Conservation (phyloP, 2,797 vertebrate genomes). For the Nasua narica region DNA sequence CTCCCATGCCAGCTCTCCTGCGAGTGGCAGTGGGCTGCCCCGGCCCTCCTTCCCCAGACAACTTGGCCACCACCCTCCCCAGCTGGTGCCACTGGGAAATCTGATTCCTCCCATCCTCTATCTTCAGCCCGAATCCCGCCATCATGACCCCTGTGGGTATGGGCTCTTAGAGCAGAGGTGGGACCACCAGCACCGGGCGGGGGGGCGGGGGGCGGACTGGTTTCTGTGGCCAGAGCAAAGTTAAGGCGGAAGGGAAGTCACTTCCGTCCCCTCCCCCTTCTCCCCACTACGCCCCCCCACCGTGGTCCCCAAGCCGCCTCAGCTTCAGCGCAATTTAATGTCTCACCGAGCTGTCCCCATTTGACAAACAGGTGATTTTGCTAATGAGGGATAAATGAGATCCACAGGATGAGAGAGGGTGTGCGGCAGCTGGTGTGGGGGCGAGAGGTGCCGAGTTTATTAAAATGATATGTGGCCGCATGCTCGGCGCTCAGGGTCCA, state of each 20-base stretch:
- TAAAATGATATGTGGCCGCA: slow-evolving; percentile 84
- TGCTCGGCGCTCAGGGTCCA: slow-evolving; percentile 76
- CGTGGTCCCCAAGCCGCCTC: slow-evolving; percentile 34
- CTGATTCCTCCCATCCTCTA: background rate
- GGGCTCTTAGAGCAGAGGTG: no score
- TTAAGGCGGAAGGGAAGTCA: background rate
- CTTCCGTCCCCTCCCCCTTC: background rate
- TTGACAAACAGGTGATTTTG: slow-evolving; percentile 88
- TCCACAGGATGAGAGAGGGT: slow-evolving; percentile 80
- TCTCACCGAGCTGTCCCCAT: slow-evolving; percentile 82
- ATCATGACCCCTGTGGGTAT: background rate
- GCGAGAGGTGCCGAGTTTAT: slow-evolving; percentile 82
- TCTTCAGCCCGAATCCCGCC: background rate
- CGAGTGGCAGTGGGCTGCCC: background rate
- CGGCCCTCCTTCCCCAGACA: background rate
- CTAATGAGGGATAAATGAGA: slow-evolving; percentile 88
- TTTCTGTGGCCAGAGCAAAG: background rate
- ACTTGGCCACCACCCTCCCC: background rate
- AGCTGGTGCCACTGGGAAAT: background rate
- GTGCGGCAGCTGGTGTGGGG: slow-evolving; percentile 84
- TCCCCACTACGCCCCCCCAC: background rate
- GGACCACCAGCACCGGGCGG: background rate
- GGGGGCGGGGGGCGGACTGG: background rate
- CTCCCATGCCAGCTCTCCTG: background rate
- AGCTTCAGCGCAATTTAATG: slow-evolving; percentile 77